These are phyloP conservation scores for Cygnus atratus DNA, from an alignment of 2,113 vertebrate genomes.

Conservation along the genomic window DNA sequence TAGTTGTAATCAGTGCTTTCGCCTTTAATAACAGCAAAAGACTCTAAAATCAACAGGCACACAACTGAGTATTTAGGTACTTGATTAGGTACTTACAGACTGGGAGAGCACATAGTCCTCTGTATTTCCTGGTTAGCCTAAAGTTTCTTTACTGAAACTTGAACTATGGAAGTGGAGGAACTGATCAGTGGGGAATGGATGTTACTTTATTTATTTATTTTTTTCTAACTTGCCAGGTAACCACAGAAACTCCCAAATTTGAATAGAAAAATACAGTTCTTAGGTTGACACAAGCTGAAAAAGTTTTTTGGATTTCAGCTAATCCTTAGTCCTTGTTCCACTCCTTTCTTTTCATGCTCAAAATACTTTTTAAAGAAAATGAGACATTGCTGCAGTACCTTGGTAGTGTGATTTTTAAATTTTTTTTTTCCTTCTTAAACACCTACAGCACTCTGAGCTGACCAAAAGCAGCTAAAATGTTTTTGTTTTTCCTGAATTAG, in stretches of 20 bases:
- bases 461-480: background rate
- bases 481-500: background rate
- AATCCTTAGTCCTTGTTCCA: background rate
- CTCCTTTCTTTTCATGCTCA: background rate
- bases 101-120: background rate
- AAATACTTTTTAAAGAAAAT: background rate
- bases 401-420: background rate
- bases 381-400: background rate
- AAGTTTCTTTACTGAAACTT: background rate
- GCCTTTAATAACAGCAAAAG: background rate
- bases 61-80: background rate
- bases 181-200: background rate
- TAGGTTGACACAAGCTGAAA: background rate
- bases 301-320: background rate
- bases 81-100: background rate
- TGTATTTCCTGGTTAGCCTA: background rate
- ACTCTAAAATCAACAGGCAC: background rate
- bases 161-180: background rate
- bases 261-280: background rate
- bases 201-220: background rate
- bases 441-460: background rate
- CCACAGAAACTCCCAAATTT: background rate
- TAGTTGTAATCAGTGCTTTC: background rate
- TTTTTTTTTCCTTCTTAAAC: background rate
- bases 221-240: background rate